Conservation (phyloP, 2,888 invertebrate genomes). For the Lepetodrilus schrolli region DNA sequence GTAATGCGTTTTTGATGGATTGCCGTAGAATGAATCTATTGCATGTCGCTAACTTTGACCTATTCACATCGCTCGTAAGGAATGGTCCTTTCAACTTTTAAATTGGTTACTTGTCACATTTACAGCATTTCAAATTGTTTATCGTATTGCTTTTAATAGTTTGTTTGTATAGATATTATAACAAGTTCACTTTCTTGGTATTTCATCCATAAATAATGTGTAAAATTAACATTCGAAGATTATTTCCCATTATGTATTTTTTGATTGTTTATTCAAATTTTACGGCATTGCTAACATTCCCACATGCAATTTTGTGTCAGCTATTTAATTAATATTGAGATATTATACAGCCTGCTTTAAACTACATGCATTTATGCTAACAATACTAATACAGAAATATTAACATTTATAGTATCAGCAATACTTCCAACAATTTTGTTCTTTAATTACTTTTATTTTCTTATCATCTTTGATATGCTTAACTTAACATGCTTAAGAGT, state of each 20-base stretch:
- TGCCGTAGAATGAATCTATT: neutral
- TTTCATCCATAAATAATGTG: too few relatives aligned
- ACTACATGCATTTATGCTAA: neutral
- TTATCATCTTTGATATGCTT: neutral
- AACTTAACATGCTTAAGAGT: neutral
- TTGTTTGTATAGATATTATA: too few relatives aligned
- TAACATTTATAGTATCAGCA: too few relatives aligned
- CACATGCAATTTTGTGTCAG: too few relatives aligned
- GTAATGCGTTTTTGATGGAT: constrained; percentile 22
- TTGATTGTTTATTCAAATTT: too few relatives aligned
- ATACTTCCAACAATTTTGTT: neutral
- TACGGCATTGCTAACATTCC: too few relatives aligned
- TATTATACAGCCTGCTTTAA: neutral
- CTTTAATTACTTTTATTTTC: neutral
- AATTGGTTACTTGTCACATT: too few relatives aligned
- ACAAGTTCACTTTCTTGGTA: too few relatives aligned
- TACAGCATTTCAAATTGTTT: too few relatives aligned
- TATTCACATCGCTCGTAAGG: neutral
- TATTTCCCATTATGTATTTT: too few relatives aligned
- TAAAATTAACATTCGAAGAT: too few relatives aligned
- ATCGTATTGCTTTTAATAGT: too few relatives aligned
- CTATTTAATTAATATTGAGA: neutral
- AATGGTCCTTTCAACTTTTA: neutral
- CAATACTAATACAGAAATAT: neutral
- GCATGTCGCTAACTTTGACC: neutral